phyloP scores from a whole-genome alignment of 2,113 vertebrate species.

The Lepidothrix coronata region DNA sequence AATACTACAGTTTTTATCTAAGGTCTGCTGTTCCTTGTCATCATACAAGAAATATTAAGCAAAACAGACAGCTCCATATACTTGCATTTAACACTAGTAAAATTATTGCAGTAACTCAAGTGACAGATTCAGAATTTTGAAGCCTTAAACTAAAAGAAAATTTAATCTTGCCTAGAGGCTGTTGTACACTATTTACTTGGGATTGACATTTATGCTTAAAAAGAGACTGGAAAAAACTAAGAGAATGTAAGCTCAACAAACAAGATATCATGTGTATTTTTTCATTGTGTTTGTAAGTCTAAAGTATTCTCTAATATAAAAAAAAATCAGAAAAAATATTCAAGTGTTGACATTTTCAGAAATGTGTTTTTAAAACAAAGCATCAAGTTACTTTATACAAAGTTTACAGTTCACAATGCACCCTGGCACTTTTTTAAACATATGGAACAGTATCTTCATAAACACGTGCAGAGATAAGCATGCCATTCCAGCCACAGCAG shows the following conservation, averaged over 20 bases:
- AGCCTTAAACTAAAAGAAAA: not conserved
- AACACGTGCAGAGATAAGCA: not conserved
- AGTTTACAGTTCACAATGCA: not conserved
- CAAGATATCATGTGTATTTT: not conserved
- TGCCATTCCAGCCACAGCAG: conserved; percentile 1
- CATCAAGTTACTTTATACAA: not conserved
- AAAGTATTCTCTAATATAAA: not conserved
- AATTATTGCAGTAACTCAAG: not conserved
- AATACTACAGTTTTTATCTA: not conserved
- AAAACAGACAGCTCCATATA: not conserved
- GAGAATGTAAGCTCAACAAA: not conserved
- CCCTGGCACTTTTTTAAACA: not conserved
- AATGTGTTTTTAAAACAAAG: not conserved
- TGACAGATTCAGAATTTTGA: not conserved
- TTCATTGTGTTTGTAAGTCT: not conserved
- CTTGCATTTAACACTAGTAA: not conserved
- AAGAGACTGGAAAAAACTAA: not conserved
- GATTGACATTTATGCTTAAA: not conserved
- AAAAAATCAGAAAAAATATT: not conserved
- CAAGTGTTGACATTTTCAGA: not conserved
- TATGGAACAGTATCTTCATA: not conserved
- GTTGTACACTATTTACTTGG: not conserved
- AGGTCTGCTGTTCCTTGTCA: not conserved
- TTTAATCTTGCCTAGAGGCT: not conserved
- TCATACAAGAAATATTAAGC: not conserved